Evolutionary conservation across 2,797 vertebrate species (phyloP).

Genomic region (Taenioides sp.): DNA sequence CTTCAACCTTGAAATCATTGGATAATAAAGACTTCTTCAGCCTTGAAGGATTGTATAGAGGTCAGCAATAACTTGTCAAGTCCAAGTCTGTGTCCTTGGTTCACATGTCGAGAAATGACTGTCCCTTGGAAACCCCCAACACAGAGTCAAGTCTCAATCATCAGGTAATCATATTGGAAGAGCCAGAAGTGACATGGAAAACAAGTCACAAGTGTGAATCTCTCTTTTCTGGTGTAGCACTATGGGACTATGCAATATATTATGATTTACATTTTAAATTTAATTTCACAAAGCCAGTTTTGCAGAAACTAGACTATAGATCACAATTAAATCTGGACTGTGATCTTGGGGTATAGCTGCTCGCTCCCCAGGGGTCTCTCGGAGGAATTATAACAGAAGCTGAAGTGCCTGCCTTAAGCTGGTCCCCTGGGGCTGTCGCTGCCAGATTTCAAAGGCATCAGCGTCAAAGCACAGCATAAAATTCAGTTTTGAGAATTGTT

Average conservation of each 20-base stretch:
- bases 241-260: neutral
- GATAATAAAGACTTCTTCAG: too few species aligned
- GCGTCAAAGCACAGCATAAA: conserved; percentile 39
- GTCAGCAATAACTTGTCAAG: neutral
- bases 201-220: neutral
- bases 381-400: conserved; percentile 72
- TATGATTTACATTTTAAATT: neutral
- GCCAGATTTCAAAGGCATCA: conserved; percentile 56
- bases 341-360: conserved; percentile 52
- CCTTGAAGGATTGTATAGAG: neutral
- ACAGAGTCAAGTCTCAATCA: neutral
- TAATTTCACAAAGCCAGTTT: conserved; percentile 5
- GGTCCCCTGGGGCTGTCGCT: conserved; percentile 59
- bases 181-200: neutral
- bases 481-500: conserved; percentile 43
- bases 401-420: conserved; percentile 67
- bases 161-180: neutral
- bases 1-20: too few species aligned
- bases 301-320: conserved; percentile 4
- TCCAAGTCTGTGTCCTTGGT: neutral
- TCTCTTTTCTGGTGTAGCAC: too few species aligned
- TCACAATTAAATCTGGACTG: conserved; percentile 51
- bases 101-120: too few species aligned
- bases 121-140: too few species aligned
- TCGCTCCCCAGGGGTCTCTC: conserved; percentile 53